Conservation (phyloP, 2,797 vertebrate genomes). For the Diplodus sargus region DNA sequence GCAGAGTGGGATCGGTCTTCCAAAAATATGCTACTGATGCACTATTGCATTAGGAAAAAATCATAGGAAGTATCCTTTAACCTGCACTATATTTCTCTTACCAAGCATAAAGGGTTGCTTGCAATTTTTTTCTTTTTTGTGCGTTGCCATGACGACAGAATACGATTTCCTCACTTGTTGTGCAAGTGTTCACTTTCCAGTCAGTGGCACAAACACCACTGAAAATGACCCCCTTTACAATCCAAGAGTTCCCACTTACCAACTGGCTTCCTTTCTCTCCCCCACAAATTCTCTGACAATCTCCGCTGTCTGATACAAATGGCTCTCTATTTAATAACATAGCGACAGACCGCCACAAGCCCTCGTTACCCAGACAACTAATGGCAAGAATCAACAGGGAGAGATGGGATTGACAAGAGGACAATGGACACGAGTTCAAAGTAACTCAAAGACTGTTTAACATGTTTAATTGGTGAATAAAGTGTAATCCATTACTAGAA, state of each 20-base stretch:
- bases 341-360: constrained; percentile 58
- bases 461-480: constrained; percentile 15
- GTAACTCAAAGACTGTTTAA: constrained; percentile 42
- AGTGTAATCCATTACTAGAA: not conserved
- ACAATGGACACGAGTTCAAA: constrained; percentile 56
- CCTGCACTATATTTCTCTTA: constrained; percentile 37
- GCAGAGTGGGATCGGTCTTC: not conserved
- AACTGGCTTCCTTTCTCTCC: constrained; percentile 67
- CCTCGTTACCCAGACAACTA: constrained; percentile 79
- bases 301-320: constrained; percentile 67
- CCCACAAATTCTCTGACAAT: constrained; percentile 61
- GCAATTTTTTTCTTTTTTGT: constrained; percentile 45
- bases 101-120: constrained; percentile 35
- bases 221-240: constrained; percentile 77
- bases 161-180: constrained; percentile 72
- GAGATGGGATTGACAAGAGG: constrained; percentile 55
- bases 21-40: constrained; percentile 20
- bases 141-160: constrained; percentile 81
- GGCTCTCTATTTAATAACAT: constrained; percentile 77
- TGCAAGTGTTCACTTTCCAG: constrained; percentile 66
- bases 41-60: constrained; percentile 6
- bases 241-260: constrained; percentile 73
- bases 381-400: constrained; percentile 68
- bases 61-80: constrained; percentile 34
- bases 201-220: constrained; percentile 60